phyloP scores from a whole-genome alignment of 2,888 invertebrate species.

The Andrena praecox region DNA sequence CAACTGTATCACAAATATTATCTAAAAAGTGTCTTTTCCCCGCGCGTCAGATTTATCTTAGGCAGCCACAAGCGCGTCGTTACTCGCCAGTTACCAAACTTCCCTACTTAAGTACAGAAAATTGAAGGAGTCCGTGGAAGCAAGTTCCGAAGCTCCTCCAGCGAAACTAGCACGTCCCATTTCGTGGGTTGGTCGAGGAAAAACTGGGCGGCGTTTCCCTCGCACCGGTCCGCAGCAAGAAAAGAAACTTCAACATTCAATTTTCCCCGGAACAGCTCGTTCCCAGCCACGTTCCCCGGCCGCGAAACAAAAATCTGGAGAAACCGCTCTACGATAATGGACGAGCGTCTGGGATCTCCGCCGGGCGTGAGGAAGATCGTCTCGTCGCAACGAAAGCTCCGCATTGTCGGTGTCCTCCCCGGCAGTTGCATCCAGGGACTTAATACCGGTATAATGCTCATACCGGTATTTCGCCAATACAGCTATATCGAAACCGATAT shows the following conservation, averaged over 20 bases:
- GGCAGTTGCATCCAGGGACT: constrained; percentile 1
- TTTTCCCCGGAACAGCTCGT: constrained; percentile 16
- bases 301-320: constrained; percentile 10
- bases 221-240: neutral
- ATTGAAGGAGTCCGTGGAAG: neutral
- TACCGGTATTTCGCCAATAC: too few relatives aligned
- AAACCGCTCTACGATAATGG: neutral
- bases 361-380: neutral
- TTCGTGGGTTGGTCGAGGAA: constrained; percentile 1
- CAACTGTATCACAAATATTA: too few relatives aligned
- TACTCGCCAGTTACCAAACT: neutral
- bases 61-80: neutral
- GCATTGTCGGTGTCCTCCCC: neutral
- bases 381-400: neutral
- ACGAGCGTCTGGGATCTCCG: neutral
- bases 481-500: too few relatives aligned
- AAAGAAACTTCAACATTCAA: constrained; percentile 14
- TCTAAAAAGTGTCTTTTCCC: too few relatives aligned
- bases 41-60: too few relatives aligned
- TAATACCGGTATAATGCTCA: too few relatives aligned
- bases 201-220: neutral
- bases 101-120: neutral
- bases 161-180: neutral
- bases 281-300: constrained; percentile 1
- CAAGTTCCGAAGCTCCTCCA: neutral